These are phyloP conservation scores for Ursus arctos DNA, from an alignment of 2,113 vertebrate species.

Conservation along the genomic window DNA sequence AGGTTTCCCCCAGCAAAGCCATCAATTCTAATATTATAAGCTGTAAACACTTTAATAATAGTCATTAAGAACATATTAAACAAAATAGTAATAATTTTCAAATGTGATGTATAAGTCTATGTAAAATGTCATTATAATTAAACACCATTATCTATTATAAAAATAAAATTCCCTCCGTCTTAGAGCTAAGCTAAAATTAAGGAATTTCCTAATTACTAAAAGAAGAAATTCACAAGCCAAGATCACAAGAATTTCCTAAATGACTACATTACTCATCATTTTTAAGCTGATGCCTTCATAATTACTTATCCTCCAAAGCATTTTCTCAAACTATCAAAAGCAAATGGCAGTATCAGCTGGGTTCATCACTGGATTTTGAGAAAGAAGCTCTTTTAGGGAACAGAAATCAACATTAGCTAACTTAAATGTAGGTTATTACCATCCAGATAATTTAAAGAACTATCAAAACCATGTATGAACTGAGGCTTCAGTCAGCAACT, in stretches of 20 bases:
- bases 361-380: not conserved
- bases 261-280: not conserved
- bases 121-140: not conserved
- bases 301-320: not conserved
- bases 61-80: conserved; percentile 6
- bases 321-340: not conserved
- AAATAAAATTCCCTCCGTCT: not conserved
- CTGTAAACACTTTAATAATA: conserved; percentile 1
- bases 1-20: not conserved
- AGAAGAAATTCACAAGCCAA: not conserved
- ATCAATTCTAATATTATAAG: conserved; percentile 9
- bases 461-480: not conserved
- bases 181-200: not conserved
- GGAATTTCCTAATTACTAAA: not conserved
- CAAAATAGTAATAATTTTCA: conserved; percentile 7
- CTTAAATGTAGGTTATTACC: not conserved
- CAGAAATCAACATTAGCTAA: not conserved
- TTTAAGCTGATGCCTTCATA: not conserved
- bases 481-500: not conserved
- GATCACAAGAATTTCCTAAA: not conserved
- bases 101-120: not conserved
- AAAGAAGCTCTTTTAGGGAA: not conserved
- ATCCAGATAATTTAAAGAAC: not conserved
- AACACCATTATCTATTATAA: not conserved
- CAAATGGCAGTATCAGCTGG: not conserved